Evolutionary conservation across 2,797 vertebrate genomes (phyloP).

Genomic region (Siniperca obscura): DNA sequence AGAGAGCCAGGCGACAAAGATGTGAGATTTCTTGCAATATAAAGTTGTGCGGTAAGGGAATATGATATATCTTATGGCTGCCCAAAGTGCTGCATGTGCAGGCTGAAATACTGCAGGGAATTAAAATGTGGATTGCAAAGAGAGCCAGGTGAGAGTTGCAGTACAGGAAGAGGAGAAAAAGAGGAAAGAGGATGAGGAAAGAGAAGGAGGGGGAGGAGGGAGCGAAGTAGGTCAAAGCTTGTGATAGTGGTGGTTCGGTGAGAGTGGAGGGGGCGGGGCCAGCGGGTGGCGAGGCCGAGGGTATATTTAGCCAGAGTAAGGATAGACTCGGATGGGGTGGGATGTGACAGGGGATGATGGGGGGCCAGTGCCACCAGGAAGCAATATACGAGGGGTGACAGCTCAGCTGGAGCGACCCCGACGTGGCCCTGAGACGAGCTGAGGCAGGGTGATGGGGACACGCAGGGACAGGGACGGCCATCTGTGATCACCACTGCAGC

Average conservation of each 20-base stretch:
- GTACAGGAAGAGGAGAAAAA: slow-evolving; percentile 23
- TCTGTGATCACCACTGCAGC: slow-evolving; percentile 55
- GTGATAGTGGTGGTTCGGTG: slow-evolving; percentile 47
- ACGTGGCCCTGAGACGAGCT: slow-evolving; percentile 37
- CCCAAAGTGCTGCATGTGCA: slow-evolving; percentile 69
- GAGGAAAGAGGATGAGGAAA: slow-evolving; percentile 24
- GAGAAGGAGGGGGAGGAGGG: slow-evolving; percentile 23
- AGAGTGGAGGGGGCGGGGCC: slow-evolving; percentile 4
- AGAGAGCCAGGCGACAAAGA: not conserved
- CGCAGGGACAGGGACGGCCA: slow-evolving; percentile 47
- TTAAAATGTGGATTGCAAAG: slow-evolving; percentile 33
- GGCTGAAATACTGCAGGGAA: slow-evolving; percentile 50
- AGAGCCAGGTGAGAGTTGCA: slow-evolving; percentile 59
- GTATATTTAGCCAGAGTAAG: slow-evolving; percentile 73
- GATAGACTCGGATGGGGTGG: slow-evolving; percentile 55
- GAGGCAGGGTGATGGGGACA: slow-evolving; percentile 35
- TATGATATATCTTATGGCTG: slow-evolving; percentile 29
- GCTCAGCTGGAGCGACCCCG: slow-evolving; percentile 54
- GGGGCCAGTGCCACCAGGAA: slow-evolving; percentile 38
- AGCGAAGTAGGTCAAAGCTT: slow-evolving; percentile 79
- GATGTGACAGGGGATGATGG: slow-evolving; percentile 46
- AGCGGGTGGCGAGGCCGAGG: slow-evolving; percentile 28
- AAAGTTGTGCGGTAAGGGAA: slow-evolving; percentile 19
- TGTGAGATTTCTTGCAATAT: slow-evolving; percentile 2
- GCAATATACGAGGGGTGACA: slow-evolving; percentile 62